Evolutionary conservation across 64 coral and sea anemone species (phyloP), one percentile per base, ranked within the genome.

Genomic region (Astreopora myriophthalma): DNA sequence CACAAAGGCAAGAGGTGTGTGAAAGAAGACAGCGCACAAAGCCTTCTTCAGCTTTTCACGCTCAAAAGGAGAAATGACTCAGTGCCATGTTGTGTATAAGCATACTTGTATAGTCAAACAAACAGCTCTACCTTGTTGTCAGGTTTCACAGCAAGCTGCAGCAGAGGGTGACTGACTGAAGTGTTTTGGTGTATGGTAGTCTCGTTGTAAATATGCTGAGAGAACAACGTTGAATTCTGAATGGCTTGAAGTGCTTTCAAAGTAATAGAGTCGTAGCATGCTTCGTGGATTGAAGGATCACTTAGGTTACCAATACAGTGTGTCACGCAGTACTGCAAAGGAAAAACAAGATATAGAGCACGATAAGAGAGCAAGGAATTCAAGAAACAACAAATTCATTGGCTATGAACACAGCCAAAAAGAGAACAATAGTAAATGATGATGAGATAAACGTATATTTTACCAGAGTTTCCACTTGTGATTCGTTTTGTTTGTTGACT

Each of bases 401-500:
- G 62, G n/a, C n/a, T 0, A 66, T 66, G 20, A 27, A 66, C 27
- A 1, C 20, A 66, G 22, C 11, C 3, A 16, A 13, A 60, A 60
- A 60, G 12, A 17, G 11, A 17, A 11, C 11, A 60, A 14, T 14
- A 49, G 46, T 49, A 49, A 60, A 60, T 0, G 20, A 60, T 16
- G 3, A 3, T 11, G n/a, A n/a, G n/a, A n/a, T 17, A 60, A 1
- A 60, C 3, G 55, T 60, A 60, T 11, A 16, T 6, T n/a, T 75
- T 78, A 78, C 75, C 75, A 78, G 29, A 51, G 42, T 52, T 13
- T 52, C 44, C 75, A 51, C 75, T 16, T 27, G 1, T 16, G 24
- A 31, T 44, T 78, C 11, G 46, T 78, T 78, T 28, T 78, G 40
- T 52, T 78, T 78, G 75, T 51, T 78, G 42, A 78, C 75, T 31